A percentile compares a stretch with the other conserved stretches of the same genome.
Evolutionary conservation across 2,888 invertebrate genomes (phyloP).

Genomic region (Synanthedon andrenaeformis): DNA sequence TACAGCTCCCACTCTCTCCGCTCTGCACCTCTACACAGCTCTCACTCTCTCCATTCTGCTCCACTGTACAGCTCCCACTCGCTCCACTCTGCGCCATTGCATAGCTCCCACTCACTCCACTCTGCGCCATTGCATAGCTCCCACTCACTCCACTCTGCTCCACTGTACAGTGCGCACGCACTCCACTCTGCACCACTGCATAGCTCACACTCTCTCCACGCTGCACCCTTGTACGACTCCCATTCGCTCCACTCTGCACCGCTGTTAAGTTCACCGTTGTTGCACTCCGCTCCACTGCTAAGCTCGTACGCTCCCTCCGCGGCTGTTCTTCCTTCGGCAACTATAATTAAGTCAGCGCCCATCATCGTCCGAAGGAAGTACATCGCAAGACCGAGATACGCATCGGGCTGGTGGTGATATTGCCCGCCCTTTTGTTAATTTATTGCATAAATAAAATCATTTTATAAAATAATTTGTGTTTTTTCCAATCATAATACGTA

Average conservation of each 20-base stretch:
- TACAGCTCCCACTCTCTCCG: constrained; percentile 3
- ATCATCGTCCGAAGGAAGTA: constrained; percentile 1
- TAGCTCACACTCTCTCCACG: constrained; percentile 6
- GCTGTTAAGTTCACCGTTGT: constrained; percentile 8
- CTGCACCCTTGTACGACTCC: constrained; percentile 4
- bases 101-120: constrained; percentile 3
- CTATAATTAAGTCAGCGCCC: background rate
- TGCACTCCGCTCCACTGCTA: constrained; percentile 8
- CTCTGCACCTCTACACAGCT: constrained; percentile 5
- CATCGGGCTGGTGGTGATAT: constrained; percentile 14
- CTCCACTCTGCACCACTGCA: constrained; percentile 7
- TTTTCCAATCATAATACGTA: background rate
- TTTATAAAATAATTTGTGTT: background rate
- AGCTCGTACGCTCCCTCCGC: constrained; percentile 4
- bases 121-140: constrained; percentile 12
- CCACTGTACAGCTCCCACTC: constrained; percentile 11
- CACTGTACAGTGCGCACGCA: constrained; percentile 1
- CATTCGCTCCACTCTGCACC: constrained; percentile 10
- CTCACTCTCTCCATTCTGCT: constrained; percentile 7
- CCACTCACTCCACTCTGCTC: constrained; percentile 8
- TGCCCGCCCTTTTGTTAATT: background rate
- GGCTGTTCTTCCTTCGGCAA: constrained; percentile 6
- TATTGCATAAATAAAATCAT: background rate
- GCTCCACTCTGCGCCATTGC: constrained; percentile 7
- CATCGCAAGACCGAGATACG: constrained; percentile 12